phyloP scores from a whole-genome alignment of 2,797 vertebrate genomes.

The Serranus cabrilla region DNA sequence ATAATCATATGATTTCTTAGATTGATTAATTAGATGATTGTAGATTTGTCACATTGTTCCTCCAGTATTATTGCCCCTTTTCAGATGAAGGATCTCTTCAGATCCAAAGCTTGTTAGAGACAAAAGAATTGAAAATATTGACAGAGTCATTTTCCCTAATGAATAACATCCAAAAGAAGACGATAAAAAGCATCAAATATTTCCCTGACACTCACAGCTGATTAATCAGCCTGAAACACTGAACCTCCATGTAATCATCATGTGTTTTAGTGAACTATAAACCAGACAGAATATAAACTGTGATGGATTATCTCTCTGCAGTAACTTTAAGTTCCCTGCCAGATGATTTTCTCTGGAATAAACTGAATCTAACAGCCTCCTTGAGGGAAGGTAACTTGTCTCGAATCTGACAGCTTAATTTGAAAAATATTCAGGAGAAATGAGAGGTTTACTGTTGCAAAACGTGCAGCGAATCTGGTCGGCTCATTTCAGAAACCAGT shows the following conservation, averaged over 20 bases:
- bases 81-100: conserved; percentile 4
- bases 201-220: conserved; percentile 21
- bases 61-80: not conserved
- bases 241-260: conserved; percentile 30
- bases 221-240: conserved; percentile 26
- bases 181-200: conserved; percentile 4
- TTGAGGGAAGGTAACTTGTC: not conserved
- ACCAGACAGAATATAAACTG: conserved; percentile 22
- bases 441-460: not conserved
- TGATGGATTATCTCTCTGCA: conserved; percentile 28
- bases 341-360: not conserved
- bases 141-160: conserved; percentile 31
- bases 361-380: not conserved
- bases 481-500: conserved; percentile 16
- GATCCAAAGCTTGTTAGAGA: conserved; percentile 23
- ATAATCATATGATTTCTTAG: not conserved
- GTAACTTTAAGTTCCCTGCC: not conserved
- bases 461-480: not conserved
- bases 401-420: not conserved
- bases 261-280: conserved; percentile 44
- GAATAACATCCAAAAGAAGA: conserved; percentile 20
- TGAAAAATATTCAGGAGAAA: not conserved
- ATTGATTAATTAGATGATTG: not conserved
- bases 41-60: not conserved
- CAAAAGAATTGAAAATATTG: conserved; percentile 12